Base-by-base conservation (phyloP, 2,113 vertebrate species). In the Neodon shergylaensis region DNA sequence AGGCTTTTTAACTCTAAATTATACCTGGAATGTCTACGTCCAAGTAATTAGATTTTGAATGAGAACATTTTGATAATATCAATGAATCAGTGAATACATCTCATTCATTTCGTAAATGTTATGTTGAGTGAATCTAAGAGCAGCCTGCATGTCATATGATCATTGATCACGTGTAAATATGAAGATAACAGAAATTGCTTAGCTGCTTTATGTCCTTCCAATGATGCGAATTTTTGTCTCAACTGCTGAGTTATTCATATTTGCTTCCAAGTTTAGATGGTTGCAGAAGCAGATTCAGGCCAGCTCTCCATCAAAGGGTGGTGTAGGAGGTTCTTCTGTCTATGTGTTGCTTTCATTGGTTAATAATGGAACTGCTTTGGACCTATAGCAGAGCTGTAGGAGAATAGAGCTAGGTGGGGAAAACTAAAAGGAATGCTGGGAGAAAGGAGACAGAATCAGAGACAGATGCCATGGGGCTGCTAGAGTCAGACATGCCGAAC, bases 21-120 rank as follows among this genome's bases (percentile, higher is more conserved):
- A 77, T 49, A 94, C 65, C 14, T 82, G 33, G 61, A 96, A 83
- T 97, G 28, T 22, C 33, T 94, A 70, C 49, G 10, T 88, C 42
- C n/a, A 88, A 79, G 65, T 79, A 91, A 89, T 31, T 91, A 78
- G 19, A 94, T 88, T 95, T 90, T 66, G 28, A 95, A 94, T 73
- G 47, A 85, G 77, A 96, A 82, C 44, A 82, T 73, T 92, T 21
- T 88, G n/a, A 66, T 58, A 82, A 83, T 72, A 95, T 88, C 13
- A 90, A 39, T 91, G 65, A 92, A 52, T 90, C 65, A 90, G 49
- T 93, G 74, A 58, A 49, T 24, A 63, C 81, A 73, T 81, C 33
- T 95, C 82, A 36, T 68, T 96, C 11, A 92, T 88, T 90, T 92
- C 36, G 76, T 47, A 96, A 88, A 26, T 91, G n/a, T 33, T 93